Percentiles rank a stretch among this genome's conserved stretches.
These are phyloP conservation scores for Manis pentadactyla DNA, from an alignment of 2,797 vertebrate genomes.

Conservation along the genomic window DNA sequence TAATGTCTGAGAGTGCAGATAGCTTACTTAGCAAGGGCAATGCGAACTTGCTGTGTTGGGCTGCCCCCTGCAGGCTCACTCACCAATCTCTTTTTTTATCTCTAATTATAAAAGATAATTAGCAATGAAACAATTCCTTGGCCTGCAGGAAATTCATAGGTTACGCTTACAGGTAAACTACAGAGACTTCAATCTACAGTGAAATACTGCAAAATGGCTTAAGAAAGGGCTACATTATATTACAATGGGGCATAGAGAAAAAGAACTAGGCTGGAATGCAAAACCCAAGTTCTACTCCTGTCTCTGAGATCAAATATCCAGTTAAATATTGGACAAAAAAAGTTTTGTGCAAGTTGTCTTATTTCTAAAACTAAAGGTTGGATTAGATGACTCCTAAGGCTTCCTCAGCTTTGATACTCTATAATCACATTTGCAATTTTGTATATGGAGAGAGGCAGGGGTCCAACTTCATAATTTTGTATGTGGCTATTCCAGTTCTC, in stretches of 20 bases:
- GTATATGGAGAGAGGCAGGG: neutral
- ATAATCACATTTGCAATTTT: neutral
- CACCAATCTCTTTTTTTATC: constrained; percentile 37
- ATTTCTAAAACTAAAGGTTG: constrained; percentile 7
- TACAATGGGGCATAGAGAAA: neutral
- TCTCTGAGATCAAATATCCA: neutral
- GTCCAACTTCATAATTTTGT: no score
- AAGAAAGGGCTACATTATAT: neutral
- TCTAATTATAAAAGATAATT: neutral
- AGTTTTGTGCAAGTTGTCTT: constrained; percentile 26
- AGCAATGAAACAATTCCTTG: constrained; percentile 8
- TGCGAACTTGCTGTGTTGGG: constrained; percentile 79
- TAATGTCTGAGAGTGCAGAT: neutral
- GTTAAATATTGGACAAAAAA: neutral
- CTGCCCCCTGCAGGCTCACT: constrained; percentile 86
- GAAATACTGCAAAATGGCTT: neutral
- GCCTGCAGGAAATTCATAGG: neutral
- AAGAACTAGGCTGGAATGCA: neutral
- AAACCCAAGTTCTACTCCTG: neutral
- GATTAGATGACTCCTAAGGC: neutral
- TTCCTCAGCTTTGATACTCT: neutral
- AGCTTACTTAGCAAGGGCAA: neutral
- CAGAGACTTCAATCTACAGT: neutral
- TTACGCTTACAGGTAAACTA: neutral
- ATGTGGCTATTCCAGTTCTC: no score